Evolutionary conservation across 2,888 invertebrate species (phyloP).

Genomic region (Euzetes globulus): DNA sequence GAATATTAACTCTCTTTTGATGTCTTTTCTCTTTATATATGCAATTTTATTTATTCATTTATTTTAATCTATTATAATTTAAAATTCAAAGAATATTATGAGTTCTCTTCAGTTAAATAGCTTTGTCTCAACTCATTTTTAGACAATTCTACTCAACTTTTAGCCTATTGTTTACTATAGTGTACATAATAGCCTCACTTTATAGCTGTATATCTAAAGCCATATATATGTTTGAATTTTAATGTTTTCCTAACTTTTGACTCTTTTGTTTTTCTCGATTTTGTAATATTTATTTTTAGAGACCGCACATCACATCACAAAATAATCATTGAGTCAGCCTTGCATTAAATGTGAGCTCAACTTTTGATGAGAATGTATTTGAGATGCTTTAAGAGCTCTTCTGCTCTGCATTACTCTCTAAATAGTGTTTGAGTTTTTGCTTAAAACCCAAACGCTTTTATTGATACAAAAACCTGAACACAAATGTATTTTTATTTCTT

Average conservation of each 20-base stretch:
- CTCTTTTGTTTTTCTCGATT: not conserved
- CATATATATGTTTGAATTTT: not conserved
- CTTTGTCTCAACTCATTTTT: not conserved
- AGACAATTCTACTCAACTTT: not conserved
- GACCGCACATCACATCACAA: not conserved
- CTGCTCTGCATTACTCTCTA: not conserved
- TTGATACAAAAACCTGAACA: not conserved
- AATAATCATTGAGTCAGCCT: not conserved
- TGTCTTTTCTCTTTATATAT: not conserved
- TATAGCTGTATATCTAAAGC: no score
- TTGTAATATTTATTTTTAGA: constrained; percentile 8
- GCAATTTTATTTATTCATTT: no score
- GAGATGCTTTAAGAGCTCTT: not conserved
- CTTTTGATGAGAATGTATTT: not conserved
- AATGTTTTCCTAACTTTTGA: not conserved
- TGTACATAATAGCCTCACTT: no score
- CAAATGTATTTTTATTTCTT: not conserved
- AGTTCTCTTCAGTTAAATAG: not conserved
- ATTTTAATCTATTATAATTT: not conserved
- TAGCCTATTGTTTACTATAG: not conserved
- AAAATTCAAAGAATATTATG: not conserved
- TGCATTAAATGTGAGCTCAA: not conserved
- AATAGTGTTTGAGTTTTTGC: not conserved
- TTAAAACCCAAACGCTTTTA: not conserved
- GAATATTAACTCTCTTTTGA: not conserved